Conservation (phyloP, 2,113 vertebrate species). For the Lepidothrix coronata region DNA sequence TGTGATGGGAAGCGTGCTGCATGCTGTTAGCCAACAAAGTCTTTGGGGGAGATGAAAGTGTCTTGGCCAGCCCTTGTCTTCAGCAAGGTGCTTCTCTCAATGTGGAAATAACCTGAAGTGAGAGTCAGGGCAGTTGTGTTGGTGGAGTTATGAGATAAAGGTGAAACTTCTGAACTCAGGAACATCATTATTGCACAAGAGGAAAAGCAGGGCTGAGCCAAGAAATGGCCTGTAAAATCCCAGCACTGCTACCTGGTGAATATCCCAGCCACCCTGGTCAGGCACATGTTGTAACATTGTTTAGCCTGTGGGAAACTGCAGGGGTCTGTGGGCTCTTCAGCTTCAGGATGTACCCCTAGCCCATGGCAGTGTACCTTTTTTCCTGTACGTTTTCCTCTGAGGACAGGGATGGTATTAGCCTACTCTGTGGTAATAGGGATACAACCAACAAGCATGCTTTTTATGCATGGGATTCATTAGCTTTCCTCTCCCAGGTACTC, state of each 20-base stretch:
- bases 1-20: neutral
- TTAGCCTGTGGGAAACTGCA: neutral
- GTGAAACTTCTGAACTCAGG: neutral
- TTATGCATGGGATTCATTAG: neutral
- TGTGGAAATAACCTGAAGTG: neutral
- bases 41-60: neutral
- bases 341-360: neutral
- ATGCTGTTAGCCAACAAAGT: accelerated
- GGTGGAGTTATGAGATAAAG: neutral
- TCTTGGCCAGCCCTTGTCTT: neutral
- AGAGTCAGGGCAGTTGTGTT: neutral
- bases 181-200: neutral
- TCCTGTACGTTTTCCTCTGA: neutral
- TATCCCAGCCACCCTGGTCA: neutral
- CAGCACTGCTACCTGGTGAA: neutral
- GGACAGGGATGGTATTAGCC: neutral
- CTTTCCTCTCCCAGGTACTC: neutral
- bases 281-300: neutral
- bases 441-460: neutral
- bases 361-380: neutral
- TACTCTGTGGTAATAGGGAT: neutral
- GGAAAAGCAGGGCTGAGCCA: neutral
- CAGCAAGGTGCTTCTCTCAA: neutral
- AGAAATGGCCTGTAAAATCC: neutral
- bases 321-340: neutral